Evolutionary conservation across 2,888 invertebrate genomes (phyloP).

Genomic region (Carabus problematicus): DNA sequence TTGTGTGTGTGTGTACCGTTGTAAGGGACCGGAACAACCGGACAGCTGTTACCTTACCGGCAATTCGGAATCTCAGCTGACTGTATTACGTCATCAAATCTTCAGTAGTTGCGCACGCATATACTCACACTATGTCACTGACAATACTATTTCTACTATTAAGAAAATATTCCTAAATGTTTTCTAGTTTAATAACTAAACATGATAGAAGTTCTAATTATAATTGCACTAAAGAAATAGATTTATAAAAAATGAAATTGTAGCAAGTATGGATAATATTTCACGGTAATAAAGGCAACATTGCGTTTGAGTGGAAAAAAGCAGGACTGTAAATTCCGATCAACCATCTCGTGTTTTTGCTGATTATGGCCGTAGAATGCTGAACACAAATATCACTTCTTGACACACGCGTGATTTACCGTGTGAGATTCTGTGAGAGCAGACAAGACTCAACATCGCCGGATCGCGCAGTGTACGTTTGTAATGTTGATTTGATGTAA

Average conservation of each 20-base stretch:
- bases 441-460: neutral
- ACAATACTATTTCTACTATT: too few species aligned
- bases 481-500: too few species aligned
- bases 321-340: constrained; percentile 32
- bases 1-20: neutral
- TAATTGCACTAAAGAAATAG: too few species aligned
- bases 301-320: constrained; percentile 13
- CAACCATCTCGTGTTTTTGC: constrained; percentile 35
- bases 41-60: neutral
- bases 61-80: constrained; percentile 18
- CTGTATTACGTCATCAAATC: neutral
- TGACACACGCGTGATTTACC: constrained; percentile 34
- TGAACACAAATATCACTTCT: constrained; percentile 34
- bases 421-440: constrained; percentile 23
- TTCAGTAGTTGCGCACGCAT: too few species aligned
- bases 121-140: too few species aligned
- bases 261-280: neutral
- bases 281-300: too few species aligned
- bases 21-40: constrained; percentile 8
- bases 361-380: constrained; percentile 35
- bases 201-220: too few species aligned
- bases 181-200: too few species aligned
- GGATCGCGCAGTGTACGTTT: neutral
- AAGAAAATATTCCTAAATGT: too few species aligned
- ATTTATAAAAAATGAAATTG: neutral